These are phyloP conservation scores for Stichodactyla mertensii DNA, from an alignment of 64 coral and sea anemone species.

Conservation along the genomic window DNA sequence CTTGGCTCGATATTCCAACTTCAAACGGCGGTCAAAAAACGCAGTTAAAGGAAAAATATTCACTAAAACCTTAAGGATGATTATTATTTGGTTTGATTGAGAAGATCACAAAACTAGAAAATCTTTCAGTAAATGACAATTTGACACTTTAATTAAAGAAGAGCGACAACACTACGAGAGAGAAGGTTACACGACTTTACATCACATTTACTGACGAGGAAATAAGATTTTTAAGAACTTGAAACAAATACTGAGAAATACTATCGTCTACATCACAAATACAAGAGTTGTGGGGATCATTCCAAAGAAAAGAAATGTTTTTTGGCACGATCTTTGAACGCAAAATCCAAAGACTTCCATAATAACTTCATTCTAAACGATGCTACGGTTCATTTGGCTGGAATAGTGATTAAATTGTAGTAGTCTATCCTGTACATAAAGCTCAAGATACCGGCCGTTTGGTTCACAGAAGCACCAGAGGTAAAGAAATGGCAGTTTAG, in stretches of 20 bases:
- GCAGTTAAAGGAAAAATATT: neutral
- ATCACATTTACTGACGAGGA: neutral
- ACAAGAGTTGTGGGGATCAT: neutral
- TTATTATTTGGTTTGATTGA: constrained; percentile 1
- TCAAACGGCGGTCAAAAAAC: neutral
- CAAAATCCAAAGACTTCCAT: neutral
- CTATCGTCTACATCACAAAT: neutral
- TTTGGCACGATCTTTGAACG: neutral
- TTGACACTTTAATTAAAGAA: neutral
- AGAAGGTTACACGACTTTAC: neutral
- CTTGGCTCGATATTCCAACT: neutral
- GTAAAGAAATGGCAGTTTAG: neutral
- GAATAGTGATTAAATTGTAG: neutral
- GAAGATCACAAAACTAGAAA: constrained; percentile 14
- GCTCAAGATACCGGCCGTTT: neutral
- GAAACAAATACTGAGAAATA: neutral
- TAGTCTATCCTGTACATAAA: neutral
- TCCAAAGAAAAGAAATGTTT: neutral
- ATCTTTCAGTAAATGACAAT: constrained; percentile 2
- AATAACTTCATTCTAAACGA: neutral
- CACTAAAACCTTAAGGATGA: neutral
- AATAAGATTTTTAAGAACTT: neutral
- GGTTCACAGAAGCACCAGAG: neutral
- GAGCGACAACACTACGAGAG: neutral
- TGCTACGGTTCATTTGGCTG: neutral